These are phyloP conservation scores for Chondrosia reniformis DNA, from an alignment of 37 sponge, comb jelly and placozoan species.

Conservation along the genomic window DNA sequence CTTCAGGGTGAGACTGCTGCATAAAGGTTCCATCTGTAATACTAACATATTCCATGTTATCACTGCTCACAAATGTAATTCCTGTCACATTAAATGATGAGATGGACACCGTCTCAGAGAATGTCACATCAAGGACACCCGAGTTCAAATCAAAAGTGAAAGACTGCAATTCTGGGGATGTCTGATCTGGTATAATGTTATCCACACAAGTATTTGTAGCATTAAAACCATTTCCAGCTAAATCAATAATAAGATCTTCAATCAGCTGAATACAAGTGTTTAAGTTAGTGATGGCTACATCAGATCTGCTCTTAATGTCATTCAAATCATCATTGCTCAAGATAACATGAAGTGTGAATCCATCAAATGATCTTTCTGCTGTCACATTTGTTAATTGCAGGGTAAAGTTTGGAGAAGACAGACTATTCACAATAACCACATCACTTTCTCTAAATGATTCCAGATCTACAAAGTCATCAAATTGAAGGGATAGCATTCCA, in stretches of 20 bases:
- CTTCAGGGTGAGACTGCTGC: constrained; percentile 9
- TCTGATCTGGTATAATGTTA: constrained; percentile 43
- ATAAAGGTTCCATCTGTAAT: constrained; percentile 37
- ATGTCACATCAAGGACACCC: constrained; percentile 60
- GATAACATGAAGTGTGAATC: constrained; percentile 40
- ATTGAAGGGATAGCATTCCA: constrained; percentile 61
- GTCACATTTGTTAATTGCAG: constrained; percentile 23
- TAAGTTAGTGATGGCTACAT: constrained; percentile 43
- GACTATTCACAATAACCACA: constrained; percentile 36
- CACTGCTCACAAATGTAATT: constrained; percentile 46
- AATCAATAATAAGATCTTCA: constrained; percentile 56
- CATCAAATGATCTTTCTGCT: constrained; percentile 51
- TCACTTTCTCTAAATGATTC: constrained; percentile 48
- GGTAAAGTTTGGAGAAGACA: not conserved
- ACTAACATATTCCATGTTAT: constrained; percentile 16
- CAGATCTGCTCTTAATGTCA: constrained; percentile 5
- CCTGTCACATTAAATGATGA: constrained; percentile 41
- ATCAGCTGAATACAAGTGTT: constrained; percentile 54
- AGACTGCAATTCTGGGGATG: constrained; percentile 34
- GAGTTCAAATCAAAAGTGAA: constrained; percentile 70
- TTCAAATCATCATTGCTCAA: constrained; percentile 33
- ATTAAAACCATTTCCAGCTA: constrained; percentile 72
- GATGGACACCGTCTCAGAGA: constrained; percentile 69
- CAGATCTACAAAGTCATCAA: constrained; percentile 72
- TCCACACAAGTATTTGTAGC: constrained; percentile 25